These are phyloP conservation scores for Spodoptera exigua DNA, from an alignment of 2,888 invertebrate genomes.

Conservation along the genomic window DNA sequence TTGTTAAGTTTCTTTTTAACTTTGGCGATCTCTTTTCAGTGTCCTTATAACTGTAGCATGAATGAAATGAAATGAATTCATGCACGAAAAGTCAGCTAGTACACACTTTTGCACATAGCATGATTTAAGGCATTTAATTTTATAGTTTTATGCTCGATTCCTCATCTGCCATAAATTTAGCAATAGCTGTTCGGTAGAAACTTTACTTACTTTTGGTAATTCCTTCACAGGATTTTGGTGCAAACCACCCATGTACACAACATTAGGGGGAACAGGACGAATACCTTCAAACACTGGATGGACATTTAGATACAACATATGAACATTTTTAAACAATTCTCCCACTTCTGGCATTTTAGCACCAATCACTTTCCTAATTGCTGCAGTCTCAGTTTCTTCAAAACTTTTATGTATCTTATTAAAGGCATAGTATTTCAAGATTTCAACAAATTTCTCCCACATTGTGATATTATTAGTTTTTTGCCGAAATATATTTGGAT, in stretches of 20 bases:
- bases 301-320: slow-evolving; percentile 73
- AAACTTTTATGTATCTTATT: not conserved
- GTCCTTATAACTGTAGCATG: too few relatives aligned
- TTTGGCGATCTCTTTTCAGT: too few relatives aligned
- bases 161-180: too few relatives aligned
- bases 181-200: not conserved
- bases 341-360: slow-evolving; percentile 46
- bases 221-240: slow-evolving; percentile 71
- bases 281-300: slow-evolving; percentile 71
- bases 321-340: slow-evolving; percentile 66
- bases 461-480: slow-evolving; percentile 52
- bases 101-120: too few relatives aligned
- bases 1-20: not conserved
- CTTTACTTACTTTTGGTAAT: slow-evolving; percentile 66
- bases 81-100: too few relatives aligned
- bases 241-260: slow-evolving; percentile 78
- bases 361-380: slow-evolving; percentile 44
- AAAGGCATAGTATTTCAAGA: slow-evolving; percentile 29
- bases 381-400: slow-evolving; percentile 42
- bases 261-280: slow-evolving; percentile 74
- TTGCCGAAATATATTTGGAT: slow-evolving; percentile 53
- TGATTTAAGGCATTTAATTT: too few relatives aligned
- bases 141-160: too few relatives aligned
- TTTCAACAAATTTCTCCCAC: slow-evolving; percentile 51
- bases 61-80: too few relatives aligned